Evolutionary conservation across 92 coral and sea anemone genomes (phyloP), one percentile per base, ranked within the genome.

Genomic region (Nematostella vectensis): DNA sequence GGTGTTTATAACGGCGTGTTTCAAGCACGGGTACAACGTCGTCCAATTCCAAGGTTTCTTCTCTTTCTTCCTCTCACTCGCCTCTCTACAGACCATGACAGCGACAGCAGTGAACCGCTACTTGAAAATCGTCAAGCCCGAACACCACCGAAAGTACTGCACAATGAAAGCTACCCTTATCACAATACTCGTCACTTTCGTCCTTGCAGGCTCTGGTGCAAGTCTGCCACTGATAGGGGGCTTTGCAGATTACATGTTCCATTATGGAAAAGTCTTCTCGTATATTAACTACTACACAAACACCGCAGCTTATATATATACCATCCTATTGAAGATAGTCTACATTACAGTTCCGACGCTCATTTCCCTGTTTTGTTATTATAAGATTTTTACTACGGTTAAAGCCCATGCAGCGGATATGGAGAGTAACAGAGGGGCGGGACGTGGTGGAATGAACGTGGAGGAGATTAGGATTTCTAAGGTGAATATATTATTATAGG

Each of bases 81-180:
- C 67, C 43, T 71, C 78, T 9, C 61, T 71, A 28, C 78, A 71
- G 51, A 71, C 61, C 11, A 71, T 71, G 78, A 61, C 78, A 44
- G 70, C 58, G 13, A 71, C 58, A 57, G 78, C 71, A 12, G 48
- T 71, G 6, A 71, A 71, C 49, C 70, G 78, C 20, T 71, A 25
- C 36, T 71, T 18, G 27, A 61, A 63, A 21, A 54, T 71, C 26
- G 78, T 71, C 20, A 71, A 71, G 39, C 71, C 78, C 10, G 40
- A 16, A 0, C 27, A 53, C n/a, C 54, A 62, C 56, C 68, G 64
- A 11, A 54, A 43, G 29, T 47, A 53, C 23, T 51, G 51, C 24
- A 49, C 75, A 1, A 15, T 62, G 30, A 44, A 47, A 30, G 33
- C 31, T 6, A 31, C 69, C 15, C 28, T 55, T 2, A 10, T 40